These are phyloP conservation scores for Drosophila bipectinata DNA, from an alignment of 1,140 invertebrate genomes.

Conservation along the genomic window DNA sequence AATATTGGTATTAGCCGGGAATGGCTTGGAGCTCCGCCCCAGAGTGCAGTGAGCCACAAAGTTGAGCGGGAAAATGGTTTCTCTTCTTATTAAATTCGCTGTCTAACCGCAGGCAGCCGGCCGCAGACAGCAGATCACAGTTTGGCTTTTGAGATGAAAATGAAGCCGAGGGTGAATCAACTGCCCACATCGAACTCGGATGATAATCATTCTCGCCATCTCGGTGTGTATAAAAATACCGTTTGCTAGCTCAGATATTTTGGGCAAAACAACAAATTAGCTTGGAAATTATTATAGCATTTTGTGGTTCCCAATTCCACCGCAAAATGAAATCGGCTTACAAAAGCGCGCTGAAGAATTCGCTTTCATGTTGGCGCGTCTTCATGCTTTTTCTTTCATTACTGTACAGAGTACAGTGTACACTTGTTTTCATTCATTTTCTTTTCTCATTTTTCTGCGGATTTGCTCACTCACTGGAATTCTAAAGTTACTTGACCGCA, in stretches of 20 bases:
- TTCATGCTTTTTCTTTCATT: conserved; percentile 70
- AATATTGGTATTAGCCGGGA: conserved; percentile 16
- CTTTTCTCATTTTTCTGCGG: conserved; percentile 4
- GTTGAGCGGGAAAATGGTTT: background rate
- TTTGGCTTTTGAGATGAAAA: background rate
- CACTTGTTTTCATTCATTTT: conserved; percentile 62
- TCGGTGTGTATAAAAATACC: conserved; percentile 61
- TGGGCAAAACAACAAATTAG: conserved; percentile 41
- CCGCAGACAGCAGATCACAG: conserved; percentile 6
- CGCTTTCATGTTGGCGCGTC: conserved; percentile 57
- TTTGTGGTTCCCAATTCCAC: conserved; percentile 55
- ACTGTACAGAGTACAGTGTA: conserved; percentile 9
- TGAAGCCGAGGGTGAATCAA: background rate
- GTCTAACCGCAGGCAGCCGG: conserved; percentile 7
- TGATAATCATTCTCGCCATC: conserved; percentile 11
- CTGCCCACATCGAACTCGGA: conserved; percentile 10
- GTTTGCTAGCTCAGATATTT: conserved; percentile 7
- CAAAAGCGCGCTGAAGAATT: conserved; percentile 53
- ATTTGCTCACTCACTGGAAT: conserved; percentile 40
- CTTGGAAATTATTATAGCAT: conserved; percentile 62
- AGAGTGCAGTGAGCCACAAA: conserved; percentile 15
- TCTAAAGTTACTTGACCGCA: conserved; percentile 71
- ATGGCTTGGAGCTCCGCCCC: conserved; percentile 3
- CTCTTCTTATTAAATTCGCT: conserved; percentile 18
- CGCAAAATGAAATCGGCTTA: conserved; percentile 65